Evolutionary conservation across 2,888 invertebrate species (phyloP).

Genomic region (Synergus gifuensis): DNA sequence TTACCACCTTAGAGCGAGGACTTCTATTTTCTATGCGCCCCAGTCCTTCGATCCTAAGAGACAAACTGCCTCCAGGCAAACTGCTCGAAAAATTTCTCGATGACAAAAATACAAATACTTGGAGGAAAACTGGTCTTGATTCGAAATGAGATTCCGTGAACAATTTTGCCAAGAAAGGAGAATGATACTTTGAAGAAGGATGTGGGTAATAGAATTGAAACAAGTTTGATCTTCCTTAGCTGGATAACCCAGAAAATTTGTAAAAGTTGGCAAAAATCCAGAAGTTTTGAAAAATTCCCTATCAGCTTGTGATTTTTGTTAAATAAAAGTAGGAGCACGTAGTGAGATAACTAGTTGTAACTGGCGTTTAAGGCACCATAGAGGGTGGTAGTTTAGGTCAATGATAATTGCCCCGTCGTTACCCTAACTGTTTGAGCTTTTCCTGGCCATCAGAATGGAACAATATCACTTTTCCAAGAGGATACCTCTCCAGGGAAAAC

Average conservation of each 20-base stretch:
- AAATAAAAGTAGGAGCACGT: not conserved
- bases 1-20: conserved; percentile 65
- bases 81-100: conserved; percentile 34
- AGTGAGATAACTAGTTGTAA: conserved; percentile 7
- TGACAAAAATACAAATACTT: conserved; percentile 16
- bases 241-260: too few relatives aligned
- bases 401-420: conserved; percentile 60
- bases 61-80: conserved; percentile 53
- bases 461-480: not conserved
- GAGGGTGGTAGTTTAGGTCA: conserved; percentile 52
- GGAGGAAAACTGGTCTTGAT: conserved; percentile 47
- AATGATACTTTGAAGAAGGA: not conserved
- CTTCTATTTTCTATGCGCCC: conserved; percentile 66
- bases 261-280: too few relatives aligned
- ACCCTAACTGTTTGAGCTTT: not conserved
- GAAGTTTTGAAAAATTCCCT: too few relatives aligned
- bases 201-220: too few relatives aligned
- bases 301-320: not conserved
- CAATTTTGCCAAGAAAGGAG: not conserved
- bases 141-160: conserved; percentile 54
- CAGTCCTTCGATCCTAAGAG: conserved; percentile 63
- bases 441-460: not conserved
- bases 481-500: not conserved
- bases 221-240: too few relatives aligned
- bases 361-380: conserved; percentile 51